Base-by-base conservation (phyloP, 2,797 vertebrate species). In the Pogonophryne albipinna region DNA sequence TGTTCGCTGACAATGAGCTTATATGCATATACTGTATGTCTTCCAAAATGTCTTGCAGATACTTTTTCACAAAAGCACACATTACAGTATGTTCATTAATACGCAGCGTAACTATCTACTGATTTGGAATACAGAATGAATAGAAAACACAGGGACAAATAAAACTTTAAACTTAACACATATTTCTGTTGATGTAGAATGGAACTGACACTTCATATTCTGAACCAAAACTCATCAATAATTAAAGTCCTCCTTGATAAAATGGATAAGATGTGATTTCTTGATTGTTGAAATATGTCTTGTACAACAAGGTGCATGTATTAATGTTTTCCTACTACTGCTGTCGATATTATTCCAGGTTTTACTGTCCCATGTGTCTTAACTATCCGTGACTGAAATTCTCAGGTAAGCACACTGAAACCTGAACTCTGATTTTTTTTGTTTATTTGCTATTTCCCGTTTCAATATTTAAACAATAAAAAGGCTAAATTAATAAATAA, bases 1-100 rank as follows among this genome's bases (percentile, higher is more conserved):
- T 92, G 85, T 91, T 79, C 49, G 8, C 42, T 58, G 45, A 67
- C 68, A 34, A 58, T 17, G 16, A 51, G 56, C 61, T 75, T 71
- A 49, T 68, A 45, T 69, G 45, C 69, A 69, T 78, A 62, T 71
- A 38, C 34, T 38, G 19, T 53, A 47, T 11, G 50, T 49, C 38
- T 46, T 13, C 46, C 23, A 74, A 5, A 34, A 63, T 55, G 12
- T 61, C 55, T 34, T 47, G 64, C 46, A 65, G 20, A 51, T 56
- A 53, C 3, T 66, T 66, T 34, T 51, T 41, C 60, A 60, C 47
- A 50, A 34, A 74, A 51, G 16, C 66, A 56, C 41, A 61, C 50
- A 16, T 38, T 38, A 61, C 50, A 16, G 9, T 38, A 38, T 38
- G 8, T 38, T 38, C 42, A 66, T 38, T 55, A 41, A n/a, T 12